Percentiles rank a stretch among this genome's conserved stretches.
phyloP scores from a whole-genome alignment of 1,140 invertebrate genomes.

The Zaprionus tsacasi region DNA sequence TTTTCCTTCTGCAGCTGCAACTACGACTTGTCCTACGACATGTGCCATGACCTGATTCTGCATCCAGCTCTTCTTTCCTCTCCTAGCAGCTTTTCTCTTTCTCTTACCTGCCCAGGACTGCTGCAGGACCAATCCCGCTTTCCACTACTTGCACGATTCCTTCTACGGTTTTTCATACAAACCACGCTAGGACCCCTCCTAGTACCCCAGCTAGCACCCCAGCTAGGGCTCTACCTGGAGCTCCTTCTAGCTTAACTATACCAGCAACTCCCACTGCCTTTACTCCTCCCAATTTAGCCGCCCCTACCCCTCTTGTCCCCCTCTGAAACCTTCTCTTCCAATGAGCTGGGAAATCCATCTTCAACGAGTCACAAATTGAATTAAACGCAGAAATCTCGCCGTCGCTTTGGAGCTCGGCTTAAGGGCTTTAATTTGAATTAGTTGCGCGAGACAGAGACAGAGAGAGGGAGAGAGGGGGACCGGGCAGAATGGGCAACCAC shows the following conservation, averaged over 20 bases:
- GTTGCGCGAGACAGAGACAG: background rate
- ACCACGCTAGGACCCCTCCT: background rate
- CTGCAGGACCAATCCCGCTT: background rate
- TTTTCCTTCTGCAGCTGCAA: background rate
- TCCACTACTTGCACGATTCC: background rate
- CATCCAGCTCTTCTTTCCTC: too few species aligned
- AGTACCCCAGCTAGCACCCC: background rate
- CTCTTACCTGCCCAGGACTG: too few species aligned
- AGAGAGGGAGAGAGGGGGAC: too few species aligned
- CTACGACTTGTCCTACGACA: background rate
- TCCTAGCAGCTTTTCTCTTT: too few species aligned
- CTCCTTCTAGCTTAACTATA: background rate
- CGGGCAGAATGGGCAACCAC: background rate
- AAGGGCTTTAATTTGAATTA: constrained; percentile 76
- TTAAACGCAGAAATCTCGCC: constrained; percentile 50
- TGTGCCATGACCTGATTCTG: too few species aligned
- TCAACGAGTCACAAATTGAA: constrained; percentile 53
- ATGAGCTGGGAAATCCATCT: constrained; percentile 6
- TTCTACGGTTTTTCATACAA: background rate
- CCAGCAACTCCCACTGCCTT: background rate
- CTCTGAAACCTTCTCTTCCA: background rate
- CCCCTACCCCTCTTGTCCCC: background rate
- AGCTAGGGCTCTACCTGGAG: background rate
- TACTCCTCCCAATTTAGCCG: background rate
- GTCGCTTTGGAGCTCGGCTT: constrained; percentile 34